Evolutionary conservation across 2,888 invertebrate species (phyloP).

Genomic region (Rotaria socialis): DNA sequence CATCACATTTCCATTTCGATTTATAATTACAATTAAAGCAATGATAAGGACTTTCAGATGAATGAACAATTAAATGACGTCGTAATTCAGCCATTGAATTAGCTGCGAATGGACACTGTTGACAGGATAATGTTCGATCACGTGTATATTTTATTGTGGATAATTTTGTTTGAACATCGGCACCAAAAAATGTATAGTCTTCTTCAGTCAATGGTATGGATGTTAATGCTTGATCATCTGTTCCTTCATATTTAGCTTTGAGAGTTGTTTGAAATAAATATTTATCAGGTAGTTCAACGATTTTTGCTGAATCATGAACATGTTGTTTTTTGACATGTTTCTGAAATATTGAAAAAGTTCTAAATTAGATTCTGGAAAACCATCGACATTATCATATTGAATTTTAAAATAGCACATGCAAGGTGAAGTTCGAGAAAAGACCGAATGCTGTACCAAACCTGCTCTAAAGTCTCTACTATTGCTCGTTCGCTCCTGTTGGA

Average conservation of each 20-base stretch:
- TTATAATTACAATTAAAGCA: slow-evolving; percentile 45
- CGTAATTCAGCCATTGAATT: slow-evolving; percentile 41
- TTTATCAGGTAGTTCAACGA: slow-evolving; percentile 45
- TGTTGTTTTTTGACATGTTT: slow-evolving; percentile 46
- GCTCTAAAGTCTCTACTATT: no score
- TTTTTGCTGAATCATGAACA: slow-evolving; percentile 43
- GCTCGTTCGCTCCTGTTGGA: no score
- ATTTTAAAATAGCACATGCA: no score
- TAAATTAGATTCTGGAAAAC: no score
- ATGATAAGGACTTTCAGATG: slow-evolving; percentile 45
- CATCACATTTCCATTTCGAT: slow-evolving; percentile 46
- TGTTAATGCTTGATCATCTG: background rate
- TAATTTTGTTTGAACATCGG: slow-evolving; percentile 19
- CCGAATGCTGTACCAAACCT: no score
- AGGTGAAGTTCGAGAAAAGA: no score
- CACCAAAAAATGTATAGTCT: background rate
- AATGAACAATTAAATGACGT: slow-evolving; percentile 46
- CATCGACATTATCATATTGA: no score
- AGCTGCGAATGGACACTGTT: slow-evolving; percentile 46
- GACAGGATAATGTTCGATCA: slow-evolving; percentile 38
- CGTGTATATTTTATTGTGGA: slow-evolving; percentile 18
- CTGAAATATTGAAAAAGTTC: background rate
- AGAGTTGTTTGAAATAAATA: slow-evolving; percentile 40
- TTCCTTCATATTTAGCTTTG: background rate
- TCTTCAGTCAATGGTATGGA: background rate